phyloP scores from a whole-genome alignment of 2,797 vertebrate species.

The Benthosema pterotum region DNA sequence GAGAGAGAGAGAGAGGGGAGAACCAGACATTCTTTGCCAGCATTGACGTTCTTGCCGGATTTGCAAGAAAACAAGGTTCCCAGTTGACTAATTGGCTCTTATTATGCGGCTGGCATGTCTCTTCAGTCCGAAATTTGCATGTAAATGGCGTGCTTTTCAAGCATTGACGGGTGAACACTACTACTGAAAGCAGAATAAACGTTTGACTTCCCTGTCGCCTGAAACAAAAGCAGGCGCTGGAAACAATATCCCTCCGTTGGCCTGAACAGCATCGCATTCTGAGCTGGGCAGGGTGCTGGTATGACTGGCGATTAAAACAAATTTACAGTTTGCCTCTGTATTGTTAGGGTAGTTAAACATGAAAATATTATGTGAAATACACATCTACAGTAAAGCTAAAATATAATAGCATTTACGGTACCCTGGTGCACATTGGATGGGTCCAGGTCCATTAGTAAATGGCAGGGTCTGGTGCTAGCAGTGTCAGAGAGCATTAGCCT shows the following conservation, averaged over 20 bases:
- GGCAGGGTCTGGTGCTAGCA: conserved; percentile 23
- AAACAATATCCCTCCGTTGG: neutral
- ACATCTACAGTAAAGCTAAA: too few species aligned
- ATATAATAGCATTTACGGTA: too few species aligned
- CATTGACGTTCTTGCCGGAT: neutral
- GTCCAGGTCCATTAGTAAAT: conserved; percentile 53
- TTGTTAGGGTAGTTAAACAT: too few species aligned
- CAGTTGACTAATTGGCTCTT: conserved; percentile 36
- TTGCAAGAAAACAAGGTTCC: conserved; percentile 32
- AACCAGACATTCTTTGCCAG: conserved; percentile 7
- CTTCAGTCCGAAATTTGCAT: conserved; percentile 53
- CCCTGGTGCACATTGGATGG: too few species aligned
- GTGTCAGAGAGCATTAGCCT: conserved; percentile 60
- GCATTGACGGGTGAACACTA: conserved; percentile 41
- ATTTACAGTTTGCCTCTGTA: too few species aligned
- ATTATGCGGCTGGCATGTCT: conserved; percentile 18
- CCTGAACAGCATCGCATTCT: neutral
- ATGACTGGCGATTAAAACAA: too few species aligned
- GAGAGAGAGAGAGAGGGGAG: neutral
- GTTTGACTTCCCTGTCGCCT: conserved; percentile 15
- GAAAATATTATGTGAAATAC: neutral
- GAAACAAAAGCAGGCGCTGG: conserved; percentile 15
- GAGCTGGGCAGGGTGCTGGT: too few species aligned
- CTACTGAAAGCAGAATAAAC: neutral
- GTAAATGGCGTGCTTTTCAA: conserved; percentile 34